Percentiles rank a stretch among this genome's conserved stretches.
Evolutionary conservation across 2,888 invertebrate species (phyloP).

Genomic region (Choreutis nemorana): DNA sequence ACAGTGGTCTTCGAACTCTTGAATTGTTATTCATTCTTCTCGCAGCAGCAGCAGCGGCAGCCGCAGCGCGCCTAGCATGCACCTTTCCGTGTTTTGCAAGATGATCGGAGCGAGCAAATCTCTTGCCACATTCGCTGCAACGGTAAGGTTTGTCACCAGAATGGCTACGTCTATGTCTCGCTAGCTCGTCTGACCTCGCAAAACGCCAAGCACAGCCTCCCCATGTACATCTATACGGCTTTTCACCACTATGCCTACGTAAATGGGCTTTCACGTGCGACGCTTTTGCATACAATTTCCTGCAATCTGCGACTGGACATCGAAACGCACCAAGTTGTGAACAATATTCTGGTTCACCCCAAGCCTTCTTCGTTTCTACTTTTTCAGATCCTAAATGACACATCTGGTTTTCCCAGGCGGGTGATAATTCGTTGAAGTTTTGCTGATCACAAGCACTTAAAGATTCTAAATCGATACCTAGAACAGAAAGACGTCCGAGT

Average conservation of each 20-base stretch:
- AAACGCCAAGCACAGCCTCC: constrained; percentile 90
- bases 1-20: no score
- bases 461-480: constrained; percentile 25
- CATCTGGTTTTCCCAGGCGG: constrained; percentile 17
- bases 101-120: constrained; percentile 93
- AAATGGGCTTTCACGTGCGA: constrained; percentile 91
- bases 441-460: constrained; percentile 28
- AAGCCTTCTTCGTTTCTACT: constrained; percentile 18
- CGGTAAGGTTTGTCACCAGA: constrained; percentile 94
- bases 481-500: constrained; percentile 20
- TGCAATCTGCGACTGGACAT: constrained; percentile 75
- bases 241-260: constrained; percentile 84
- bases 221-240: constrained; percentile 78
- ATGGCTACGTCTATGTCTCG: constrained; percentile 92
- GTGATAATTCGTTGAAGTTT: constrained; percentile 21
- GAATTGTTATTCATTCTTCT: no score
- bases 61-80: constrained; percentile 71
- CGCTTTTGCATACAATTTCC: constrained; percentile 87
- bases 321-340: constrained; percentile 68
- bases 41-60: constrained; percentile 32
- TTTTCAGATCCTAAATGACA: constrained; percentile 13
- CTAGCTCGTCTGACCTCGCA: constrained; percentile 93
- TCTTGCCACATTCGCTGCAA: constrained; percentile 86
- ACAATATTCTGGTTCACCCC: constrained; percentile 50
- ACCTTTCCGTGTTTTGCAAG: constrained; percentile 91